Conservation (phyloP, 2,113 vertebrate genomes). For the Picathartes gymnocephalus region DNA sequence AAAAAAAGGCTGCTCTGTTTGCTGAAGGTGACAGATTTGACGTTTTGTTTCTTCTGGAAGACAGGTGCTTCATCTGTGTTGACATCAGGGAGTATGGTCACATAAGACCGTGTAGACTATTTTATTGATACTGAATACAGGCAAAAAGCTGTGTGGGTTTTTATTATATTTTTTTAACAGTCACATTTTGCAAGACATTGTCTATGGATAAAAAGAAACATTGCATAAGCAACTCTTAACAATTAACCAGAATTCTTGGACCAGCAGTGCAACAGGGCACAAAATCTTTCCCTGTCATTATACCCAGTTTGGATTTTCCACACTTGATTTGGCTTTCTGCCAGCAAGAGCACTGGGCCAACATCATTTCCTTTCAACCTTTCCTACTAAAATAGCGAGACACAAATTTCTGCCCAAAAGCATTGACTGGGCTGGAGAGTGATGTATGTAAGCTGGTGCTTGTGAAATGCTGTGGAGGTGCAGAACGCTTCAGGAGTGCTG, state of each 20-base stretch:
- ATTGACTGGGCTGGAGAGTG: not conserved
- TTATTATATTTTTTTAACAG: not conserved
- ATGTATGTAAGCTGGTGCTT: accelerated
- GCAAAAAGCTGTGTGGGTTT: not conserved
- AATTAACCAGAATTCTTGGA: not conserved
- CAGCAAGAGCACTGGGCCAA: not conserved
- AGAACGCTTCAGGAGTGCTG: not conserved
- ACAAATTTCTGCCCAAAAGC: not conserved
- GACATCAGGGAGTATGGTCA: not conserved
- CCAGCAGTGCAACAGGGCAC: not conserved
- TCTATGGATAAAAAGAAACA: not conserved
- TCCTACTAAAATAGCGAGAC: not conserved
- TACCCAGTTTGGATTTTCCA: not conserved
- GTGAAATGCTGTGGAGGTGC: not conserved
- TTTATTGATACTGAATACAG: not conserved
- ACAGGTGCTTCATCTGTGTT: not conserved
- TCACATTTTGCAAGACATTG: not conserved
- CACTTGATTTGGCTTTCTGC: slow-evolving; percentile 1
- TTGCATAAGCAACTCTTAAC: slow-evolving; percentile 25
- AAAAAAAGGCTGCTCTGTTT: not conserved
- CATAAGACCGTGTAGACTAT: not conserved
- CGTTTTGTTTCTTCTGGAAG: not conserved
- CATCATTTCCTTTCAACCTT: slow-evolving; percentile 5
- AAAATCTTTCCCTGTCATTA: slow-evolving; percentile 53
- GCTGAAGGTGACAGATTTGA: slow-evolving; percentile 1